Base-by-base conservation (phyloP, 2,797 vertebrate genomes). In the Spheniscus humboldti region DNA sequence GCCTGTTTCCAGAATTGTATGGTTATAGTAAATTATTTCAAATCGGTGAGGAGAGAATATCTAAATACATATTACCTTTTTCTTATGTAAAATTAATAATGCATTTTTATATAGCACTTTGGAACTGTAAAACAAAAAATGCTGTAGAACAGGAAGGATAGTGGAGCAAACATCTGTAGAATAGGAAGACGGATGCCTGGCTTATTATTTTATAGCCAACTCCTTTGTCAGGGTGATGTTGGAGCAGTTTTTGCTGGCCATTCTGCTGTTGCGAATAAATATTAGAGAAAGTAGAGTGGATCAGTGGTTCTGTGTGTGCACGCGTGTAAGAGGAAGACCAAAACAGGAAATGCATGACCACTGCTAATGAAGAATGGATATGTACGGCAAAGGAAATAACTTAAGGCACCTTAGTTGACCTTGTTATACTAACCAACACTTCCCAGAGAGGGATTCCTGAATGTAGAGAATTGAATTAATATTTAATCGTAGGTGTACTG, bases 1-100 rank as follows among this genome's bases (percentile, higher is more conserved):
- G 93, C 52, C 80, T 96, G 88, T 94, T 94, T 96, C 92, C 94
- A 87, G 93, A 96, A 84, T 81, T 94, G 89, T 97, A 53, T 86
- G 88, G 87, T 97, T 97, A 84, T 90, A 73, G 75, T 97, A 97
- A 97, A 82, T 91, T 96, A 97, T 97, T 97, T 94, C 88, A 93
- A 95, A 89, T 90, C 24, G 2, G 23, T 86, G 47, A 62, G 92
- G 78, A 89, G 90, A 96, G 87, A 82, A 66, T 88, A 96, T 90
- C 93, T 88, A 97, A 95, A 88, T 88, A 80, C 74, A 56, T 64
- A 19, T 81, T 97, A 73, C 81, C 64, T 92, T 97, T 97, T 97
- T 88, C 82, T 45, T 77, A 72, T 96, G 84, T 95, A 91, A 95
- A 94, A 92, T 64, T 87, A 94, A 67, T 94, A 89, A 93, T 94